These are phyloP conservation scores for Arctia plantaginis DNA, from an alignment of 2,888 invertebrate species.

Conservation along the genomic window DNA sequence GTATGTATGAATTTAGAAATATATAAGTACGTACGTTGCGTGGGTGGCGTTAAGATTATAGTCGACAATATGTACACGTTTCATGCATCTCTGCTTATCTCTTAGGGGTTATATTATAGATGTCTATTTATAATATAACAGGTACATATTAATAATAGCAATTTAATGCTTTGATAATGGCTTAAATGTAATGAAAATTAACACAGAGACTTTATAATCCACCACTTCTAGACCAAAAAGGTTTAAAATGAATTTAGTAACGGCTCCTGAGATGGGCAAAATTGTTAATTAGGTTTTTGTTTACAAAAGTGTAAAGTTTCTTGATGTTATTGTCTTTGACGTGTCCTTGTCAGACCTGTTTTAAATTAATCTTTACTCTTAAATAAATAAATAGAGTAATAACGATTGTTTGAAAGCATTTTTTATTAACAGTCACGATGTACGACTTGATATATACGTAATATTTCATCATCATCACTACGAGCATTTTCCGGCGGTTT, in stretches of 20 bases:
- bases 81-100: too few species aligned
- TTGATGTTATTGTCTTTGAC: conserved; percentile 12
- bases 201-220: background rate
- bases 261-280: background rate
- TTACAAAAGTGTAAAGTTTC: conserved; percentile 14
- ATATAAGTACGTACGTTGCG: too few species aligned
- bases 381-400: background rate
- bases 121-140: background rate
- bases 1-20: too few species aligned
- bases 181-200: background rate
- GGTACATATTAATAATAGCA: background rate
- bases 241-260: background rate
- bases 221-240: background rate
- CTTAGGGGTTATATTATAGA: too few species aligned
- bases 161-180: background rate
- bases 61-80: too few species aligned
- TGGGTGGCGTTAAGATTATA: too few species aligned
- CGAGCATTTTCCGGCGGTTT: background rate
- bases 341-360: background rate
- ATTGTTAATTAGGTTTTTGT: conserved; percentile 19
- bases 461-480: background rate
- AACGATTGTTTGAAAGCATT: background rate
- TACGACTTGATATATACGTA: too few species aligned
- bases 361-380: background rate
- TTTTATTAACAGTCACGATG: background rate